A percentile compares a stretch with the other conserved stretches of the same genome.
Evolutionary conservation across 2,888 invertebrate species (phyloP).

Genomic region (Agonopterix heracliana): DNA sequence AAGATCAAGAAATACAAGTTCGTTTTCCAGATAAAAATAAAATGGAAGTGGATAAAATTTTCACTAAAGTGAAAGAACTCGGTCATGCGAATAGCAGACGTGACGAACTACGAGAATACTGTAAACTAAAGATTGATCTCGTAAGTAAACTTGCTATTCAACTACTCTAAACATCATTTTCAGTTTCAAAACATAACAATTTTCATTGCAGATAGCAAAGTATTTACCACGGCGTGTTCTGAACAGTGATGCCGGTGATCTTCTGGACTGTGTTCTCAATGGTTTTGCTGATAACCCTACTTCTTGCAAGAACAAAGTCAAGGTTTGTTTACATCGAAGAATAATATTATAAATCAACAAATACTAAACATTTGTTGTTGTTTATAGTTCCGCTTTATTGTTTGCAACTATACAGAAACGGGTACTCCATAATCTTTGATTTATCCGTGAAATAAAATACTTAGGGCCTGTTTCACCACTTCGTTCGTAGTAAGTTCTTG

Average conservation of each 20-base stretch:
- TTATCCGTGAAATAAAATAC: too few relatives aligned
- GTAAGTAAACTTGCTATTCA: constrained; percentile 22
- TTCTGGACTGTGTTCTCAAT: constrained; percentile 52
- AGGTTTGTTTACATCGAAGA: constrained; percentile 25
- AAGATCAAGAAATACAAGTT: not conserved
- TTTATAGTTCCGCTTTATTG: too few relatives aligned
- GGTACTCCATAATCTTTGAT: too few relatives aligned
- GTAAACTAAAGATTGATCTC: constrained; percentile 41
- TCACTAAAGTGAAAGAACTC: constrained; percentile 43
- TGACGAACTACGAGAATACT: constrained; percentile 47
- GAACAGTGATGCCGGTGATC: constrained; percentile 48
- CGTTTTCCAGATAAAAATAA: not conserved
- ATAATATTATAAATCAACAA: too few relatives aligned
- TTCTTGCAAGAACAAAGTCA: constrained; percentile 35
- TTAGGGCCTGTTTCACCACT: too few relatives aligned
- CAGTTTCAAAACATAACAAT: not conserved
- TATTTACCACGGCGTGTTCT: constrained; percentile 44
- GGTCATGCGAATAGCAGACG: constrained; percentile 45
- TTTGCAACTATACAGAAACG: too few relatives aligned
- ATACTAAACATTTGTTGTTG: too few relatives aligned
- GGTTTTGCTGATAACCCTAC: constrained; percentile 41
- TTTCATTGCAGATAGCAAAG: constrained; percentile 39
- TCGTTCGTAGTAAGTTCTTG: too few relatives aligned
- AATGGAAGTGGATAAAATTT: constrained; percentile 39
- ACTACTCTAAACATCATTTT: not conserved